Evolutionary conservation across 2,797 vertebrate species (phyloP).

Genomic region (Pterois miles): DNA sequence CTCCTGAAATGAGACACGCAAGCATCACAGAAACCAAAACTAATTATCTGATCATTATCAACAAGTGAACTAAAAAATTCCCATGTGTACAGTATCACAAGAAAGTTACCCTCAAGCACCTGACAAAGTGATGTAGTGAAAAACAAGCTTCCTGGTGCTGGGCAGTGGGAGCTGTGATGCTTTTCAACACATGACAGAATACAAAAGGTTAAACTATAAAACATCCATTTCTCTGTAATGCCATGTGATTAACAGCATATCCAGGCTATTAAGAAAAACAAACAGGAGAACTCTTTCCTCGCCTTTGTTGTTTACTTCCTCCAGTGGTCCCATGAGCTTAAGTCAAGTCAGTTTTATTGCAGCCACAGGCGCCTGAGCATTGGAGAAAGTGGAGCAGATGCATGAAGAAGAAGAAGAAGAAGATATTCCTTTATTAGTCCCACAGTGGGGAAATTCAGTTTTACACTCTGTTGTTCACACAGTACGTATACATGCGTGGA

Average conservation of each 20-base stretch:
- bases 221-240: neutral
- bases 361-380: neutral
- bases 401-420: too few relatives aligned
- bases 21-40: slow-evolving; percentile 16
- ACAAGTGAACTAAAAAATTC: neutral
- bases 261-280: slow-evolving; percentile 21
- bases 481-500: too few relatives aligned
- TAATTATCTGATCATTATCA: neutral
- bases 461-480: too few relatives aligned
- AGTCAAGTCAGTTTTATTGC: neutral
- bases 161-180: neutral
- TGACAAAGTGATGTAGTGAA: neutral
- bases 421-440: too few relatives aligned
- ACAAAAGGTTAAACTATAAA: neutral
- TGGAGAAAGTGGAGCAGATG: neutral
- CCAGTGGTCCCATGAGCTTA: neutral
- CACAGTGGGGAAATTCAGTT: too few relatives aligned
- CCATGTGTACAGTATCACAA: neutral
- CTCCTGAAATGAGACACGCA: neutral
- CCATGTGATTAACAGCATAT: slow-evolving; percentile 10
- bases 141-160: neutral
- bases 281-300: slow-evolving; percentile 9
- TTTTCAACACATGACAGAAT: neutral
- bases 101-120: neutral
- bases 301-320: slow-evolving; percentile 46